Percentiles rank a stretch among this genome's conserved stretches.
phyloP scores from a whole-genome alignment of 2,888 invertebrate genomes.

The Folsomia candida region DNA sequence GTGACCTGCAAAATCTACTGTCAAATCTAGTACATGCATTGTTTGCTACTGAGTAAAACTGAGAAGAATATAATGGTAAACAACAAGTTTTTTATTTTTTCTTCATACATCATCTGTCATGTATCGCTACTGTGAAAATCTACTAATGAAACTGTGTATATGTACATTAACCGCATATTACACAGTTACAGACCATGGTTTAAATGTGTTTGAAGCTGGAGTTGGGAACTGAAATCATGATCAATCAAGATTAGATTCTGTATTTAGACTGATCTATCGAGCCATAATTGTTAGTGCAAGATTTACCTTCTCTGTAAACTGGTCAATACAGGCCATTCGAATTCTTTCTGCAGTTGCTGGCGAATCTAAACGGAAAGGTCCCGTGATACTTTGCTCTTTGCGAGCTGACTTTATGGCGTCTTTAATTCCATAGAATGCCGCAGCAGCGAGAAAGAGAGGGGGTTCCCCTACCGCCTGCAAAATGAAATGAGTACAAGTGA shows the following conservation, averaged over 20 bases:
- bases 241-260: neutral
- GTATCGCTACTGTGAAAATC: too few species aligned
- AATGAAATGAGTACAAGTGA: neutral
- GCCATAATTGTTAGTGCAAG: too few species aligned
- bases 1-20: too few species aligned
- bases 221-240: constrained; percentile 36
- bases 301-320: constrained; percentile 57
- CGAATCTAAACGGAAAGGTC: constrained; percentile 66
- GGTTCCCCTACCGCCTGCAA: constrained; percentile 90
- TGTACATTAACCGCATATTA: constrained; percentile 20
- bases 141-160: too few species aligned
- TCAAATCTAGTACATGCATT: too few species aligned
- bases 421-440: constrained; percentile 84
- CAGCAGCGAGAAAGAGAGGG: constrained; percentile 82
- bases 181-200: constrained; percentile 48
- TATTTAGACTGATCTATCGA: neutral
- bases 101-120: too few species aligned
- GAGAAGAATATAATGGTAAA: too few species aligned
- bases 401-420: constrained; percentile 81
- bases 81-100: too few species aligned
- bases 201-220: constrained; percentile 37
- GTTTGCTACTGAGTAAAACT: too few species aligned
- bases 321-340: constrained; percentile 83
- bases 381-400: constrained; percentile 64
- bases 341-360: constrained; percentile 88